Evolutionary conservation across 2,888 invertebrate genomes (phyloP).

Genomic region (Cacoxenus indagator): DNA sequence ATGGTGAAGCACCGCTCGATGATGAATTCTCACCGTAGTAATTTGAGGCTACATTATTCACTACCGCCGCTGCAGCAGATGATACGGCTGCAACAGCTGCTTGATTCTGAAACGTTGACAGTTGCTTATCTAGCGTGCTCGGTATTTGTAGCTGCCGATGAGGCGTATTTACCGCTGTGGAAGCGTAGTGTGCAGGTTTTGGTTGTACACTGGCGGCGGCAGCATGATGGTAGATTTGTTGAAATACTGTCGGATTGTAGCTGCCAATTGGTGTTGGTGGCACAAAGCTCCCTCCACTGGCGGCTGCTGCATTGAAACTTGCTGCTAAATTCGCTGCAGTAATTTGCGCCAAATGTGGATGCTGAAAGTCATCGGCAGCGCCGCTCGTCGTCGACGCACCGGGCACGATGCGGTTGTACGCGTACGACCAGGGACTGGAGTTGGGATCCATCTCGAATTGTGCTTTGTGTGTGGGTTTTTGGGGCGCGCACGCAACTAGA

Average conservation of each 20-base stretch:
- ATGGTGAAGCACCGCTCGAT: conserved; percentile 69
- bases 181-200: conserved; percentile 81
- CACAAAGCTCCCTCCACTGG: conserved; percentile 73
- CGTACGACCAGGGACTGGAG: conserved; percentile 89
- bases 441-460: conserved; percentile 80
- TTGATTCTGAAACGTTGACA: conserved; percentile 67
- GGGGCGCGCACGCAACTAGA: conserved; percentile 28
- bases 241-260: conserved; percentile 84
- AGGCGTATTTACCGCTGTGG: conserved; percentile 74
- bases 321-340: conserved; percentile 74
- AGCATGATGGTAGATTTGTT: conserved; percentile 85
- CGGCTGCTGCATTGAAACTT: conserved; percentile 73
- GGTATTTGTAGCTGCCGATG: conserved; percentile 78
- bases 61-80: conserved; percentile 64
- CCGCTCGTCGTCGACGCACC: conserved; percentile 77
- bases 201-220: conserved; percentile 73
- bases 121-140: conserved; percentile 69
- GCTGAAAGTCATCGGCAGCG: conserved; percentile 78
- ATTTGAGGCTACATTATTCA: conserved; percentile 65
- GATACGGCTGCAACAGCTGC: conserved; percentile 62
- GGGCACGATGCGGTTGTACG: conserved; percentile 84
- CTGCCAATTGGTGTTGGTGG: conserved; percentile 80
- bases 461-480: conserved; percentile 16
- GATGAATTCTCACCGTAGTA: conserved; percentile 70
- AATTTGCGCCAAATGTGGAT: conserved; percentile 77